Base-by-base conservation (phyloP, 2,888 invertebrate species). In the Hyposoter dolosus region DNA sequence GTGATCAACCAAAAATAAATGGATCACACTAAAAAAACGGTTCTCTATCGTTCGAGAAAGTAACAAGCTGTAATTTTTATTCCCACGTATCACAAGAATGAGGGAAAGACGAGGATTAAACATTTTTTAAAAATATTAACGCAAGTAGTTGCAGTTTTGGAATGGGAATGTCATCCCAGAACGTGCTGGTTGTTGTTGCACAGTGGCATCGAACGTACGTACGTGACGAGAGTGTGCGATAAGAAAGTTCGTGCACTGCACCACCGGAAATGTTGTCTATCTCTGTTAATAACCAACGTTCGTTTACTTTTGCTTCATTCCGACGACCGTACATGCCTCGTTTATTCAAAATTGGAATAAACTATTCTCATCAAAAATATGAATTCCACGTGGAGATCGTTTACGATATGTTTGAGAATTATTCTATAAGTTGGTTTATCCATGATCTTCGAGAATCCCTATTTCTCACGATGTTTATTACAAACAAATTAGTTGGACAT, bases 221-320 rank as follows among this genome's bases (percentile, higher is more conserved):
- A 82, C 85, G 85, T 82, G 82, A 79, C 82, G 78, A 56, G 85
- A 82, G 69, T 79, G 56, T 28, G 78, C 40, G 82, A 85, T 85
- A 85, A 85, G 85, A 65, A 82, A 75, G 75, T 82, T 35, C 74
- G 82, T 65, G 78, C 75, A 75, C 85, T 69, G 43, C 63, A 12
- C 50, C 63, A 50, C 82, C 85, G 85, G 82, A 85, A 78, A 82
- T 85, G 75, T 82, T 82, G 71, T 85, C 85, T 74, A 75, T 85
- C 82, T 85, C 75, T 74, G 78, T 82, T 74, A 50, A 50, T 50
- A 50, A 56, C 81, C 56, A 68, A 74, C 60, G 68, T 69, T 76
- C 63, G 76, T 65, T 65, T 60, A 65, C 53, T 32, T 40, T 40
- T 56, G 68, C 60, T 53, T 72, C 45, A n/a, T 56, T 68, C 69